Evolutionary conservation across 2,113 vertebrate genomes (phyloP).

Genomic region (Balaenoptera acutorostrata): DNA sequence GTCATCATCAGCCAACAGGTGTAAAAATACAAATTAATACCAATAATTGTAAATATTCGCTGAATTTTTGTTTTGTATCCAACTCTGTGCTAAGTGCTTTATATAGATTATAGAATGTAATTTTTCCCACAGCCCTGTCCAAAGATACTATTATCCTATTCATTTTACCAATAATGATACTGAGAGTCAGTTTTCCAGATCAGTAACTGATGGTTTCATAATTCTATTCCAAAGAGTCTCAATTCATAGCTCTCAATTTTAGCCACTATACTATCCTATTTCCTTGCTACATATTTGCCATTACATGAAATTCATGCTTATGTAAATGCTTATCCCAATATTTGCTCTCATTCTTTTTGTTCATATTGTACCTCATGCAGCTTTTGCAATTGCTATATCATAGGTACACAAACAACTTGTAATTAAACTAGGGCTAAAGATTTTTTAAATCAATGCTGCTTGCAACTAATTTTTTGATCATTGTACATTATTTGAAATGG

Average conservation of each 20-base stretch:
- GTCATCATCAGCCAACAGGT: not conserved
- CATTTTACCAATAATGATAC: not conserved
- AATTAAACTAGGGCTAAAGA: not conserved
- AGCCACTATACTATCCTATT: not conserved
- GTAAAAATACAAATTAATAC: not conserved
- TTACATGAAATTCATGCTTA: not conserved
- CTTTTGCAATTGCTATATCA: not conserved
- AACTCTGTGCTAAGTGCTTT: not conserved
- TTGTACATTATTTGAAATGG: not conserved
- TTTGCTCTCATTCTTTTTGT: not conserved
- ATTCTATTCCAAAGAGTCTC: not conserved
- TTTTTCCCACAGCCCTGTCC: fast-evolving
- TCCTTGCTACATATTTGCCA: not conserved
- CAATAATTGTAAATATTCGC: not conserved
- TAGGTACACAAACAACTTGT: not conserved
- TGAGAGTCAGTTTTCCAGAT: not conserved
- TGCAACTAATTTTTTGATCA: not conserved
- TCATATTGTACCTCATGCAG: not conserved
- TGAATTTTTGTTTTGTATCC: not conserved
- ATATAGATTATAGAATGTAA: not conserved
- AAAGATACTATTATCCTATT: not conserved
- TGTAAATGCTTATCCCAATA: not conserved
- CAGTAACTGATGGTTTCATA: not conserved
- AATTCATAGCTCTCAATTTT: not conserved
- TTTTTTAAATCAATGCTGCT: not conserved